A percentile compares a stretch with the other conserved stretches of the same genome.
These are phyloP conservation scores for Notoglanidium macrostoma DNA, from an alignment of 2,797 vertebrate genomes.

Conservation along the genomic window DNA sequence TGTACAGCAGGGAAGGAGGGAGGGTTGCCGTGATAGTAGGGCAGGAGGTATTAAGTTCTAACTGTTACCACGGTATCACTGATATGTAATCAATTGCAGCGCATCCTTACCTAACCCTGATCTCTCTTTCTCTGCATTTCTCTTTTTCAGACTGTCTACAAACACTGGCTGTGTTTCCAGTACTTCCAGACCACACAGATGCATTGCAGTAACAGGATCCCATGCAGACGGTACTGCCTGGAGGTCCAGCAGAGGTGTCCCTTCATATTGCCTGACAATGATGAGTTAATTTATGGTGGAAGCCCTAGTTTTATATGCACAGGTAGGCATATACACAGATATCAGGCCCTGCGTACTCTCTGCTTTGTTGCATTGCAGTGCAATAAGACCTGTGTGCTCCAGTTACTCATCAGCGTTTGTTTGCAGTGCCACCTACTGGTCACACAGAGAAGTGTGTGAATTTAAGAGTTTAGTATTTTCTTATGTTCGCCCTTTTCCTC, in stretches of 20 bases:
- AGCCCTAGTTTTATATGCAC: slow-evolving; percentile 99
- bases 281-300: slow-evolving; percentile 98
- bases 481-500: not conserved
- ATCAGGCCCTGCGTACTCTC: not conserved
- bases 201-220: slow-evolving; percentile 96
- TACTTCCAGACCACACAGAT: slow-evolving; percentile 98
- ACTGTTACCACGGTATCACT: slow-evolving; percentile 44
- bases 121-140: slow-evolving; percentile 44
- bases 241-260: slow-evolving; percentile 98
- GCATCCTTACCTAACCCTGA: slow-evolving; percentile 49
- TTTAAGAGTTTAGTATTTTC: not conserved
- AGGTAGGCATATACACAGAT: slow-evolving; percentile 75
- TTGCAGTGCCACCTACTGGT: slow-evolving; percentile 67
- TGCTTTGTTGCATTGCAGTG: slow-evolving; percentile 33
- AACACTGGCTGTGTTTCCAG: slow-evolving; percentile 99
- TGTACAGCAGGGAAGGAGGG: not conserved
- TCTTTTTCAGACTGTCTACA: slow-evolving; percentile 89
- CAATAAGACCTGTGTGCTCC: not conserved
- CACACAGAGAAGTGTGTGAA: not conserved
- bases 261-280: slow-evolving; percentile 97
- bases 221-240: slow-evolving; percentile 98
- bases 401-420: not conserved
- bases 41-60: slow-evolving; percentile 47
- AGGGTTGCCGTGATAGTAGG: slow-evolving; percentile 47
- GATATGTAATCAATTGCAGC: slow-evolving; percentile 53